Evolutionary conservation across 2,113 vertebrate genomes (phyloP).

Genomic region (Apus apus): DNA sequence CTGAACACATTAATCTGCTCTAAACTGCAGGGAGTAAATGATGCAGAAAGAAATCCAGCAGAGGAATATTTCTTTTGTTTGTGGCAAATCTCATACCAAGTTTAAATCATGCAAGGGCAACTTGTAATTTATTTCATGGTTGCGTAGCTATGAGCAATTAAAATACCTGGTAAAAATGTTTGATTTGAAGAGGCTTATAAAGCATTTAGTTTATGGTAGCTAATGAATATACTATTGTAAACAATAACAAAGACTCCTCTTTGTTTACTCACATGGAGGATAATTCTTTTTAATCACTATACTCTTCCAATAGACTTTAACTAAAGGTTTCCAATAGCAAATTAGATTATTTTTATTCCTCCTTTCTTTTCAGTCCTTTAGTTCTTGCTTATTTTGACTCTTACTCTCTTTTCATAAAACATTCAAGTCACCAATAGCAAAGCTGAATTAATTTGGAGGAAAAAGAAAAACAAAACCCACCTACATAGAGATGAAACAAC

Average conservation of each 20-base stretch:
- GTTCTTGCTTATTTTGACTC: neutral
- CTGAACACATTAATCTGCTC: slow-evolving; percentile 82
- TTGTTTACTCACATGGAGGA: neutral
- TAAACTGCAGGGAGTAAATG: slow-evolving; percentile 82
- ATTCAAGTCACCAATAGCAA: neutral
- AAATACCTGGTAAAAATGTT: slow-evolving; percentile 52
- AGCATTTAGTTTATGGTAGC: neutral
- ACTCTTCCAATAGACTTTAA: neutral
- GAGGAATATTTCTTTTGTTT: slow-evolving; percentile 74
- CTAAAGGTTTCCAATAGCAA: neutral
- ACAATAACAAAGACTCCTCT: neutral
- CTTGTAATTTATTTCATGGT: slow-evolving; percentile 65
- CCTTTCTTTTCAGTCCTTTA: neutral
- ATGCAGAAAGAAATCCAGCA: slow-evolving; percentile 73
- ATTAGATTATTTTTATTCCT: neutral
- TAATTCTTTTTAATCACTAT: neutral
- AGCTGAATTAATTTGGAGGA: neutral
- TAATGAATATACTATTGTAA: neutral
- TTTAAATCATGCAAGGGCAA: slow-evolving; percentile 55
- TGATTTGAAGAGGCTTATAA: neutral
- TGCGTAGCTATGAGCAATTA: slow-evolving; percentile 21
- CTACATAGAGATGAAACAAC: neutral
- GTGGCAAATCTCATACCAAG: slow-evolving; percentile 47
- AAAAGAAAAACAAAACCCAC: neutral
- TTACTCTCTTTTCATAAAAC: neutral